These are phyloP conservation scores for Hofmannophila pseudospretella DNA, from an alignment of 2,888 invertebrate species.

Conservation along the genomic window DNA sequence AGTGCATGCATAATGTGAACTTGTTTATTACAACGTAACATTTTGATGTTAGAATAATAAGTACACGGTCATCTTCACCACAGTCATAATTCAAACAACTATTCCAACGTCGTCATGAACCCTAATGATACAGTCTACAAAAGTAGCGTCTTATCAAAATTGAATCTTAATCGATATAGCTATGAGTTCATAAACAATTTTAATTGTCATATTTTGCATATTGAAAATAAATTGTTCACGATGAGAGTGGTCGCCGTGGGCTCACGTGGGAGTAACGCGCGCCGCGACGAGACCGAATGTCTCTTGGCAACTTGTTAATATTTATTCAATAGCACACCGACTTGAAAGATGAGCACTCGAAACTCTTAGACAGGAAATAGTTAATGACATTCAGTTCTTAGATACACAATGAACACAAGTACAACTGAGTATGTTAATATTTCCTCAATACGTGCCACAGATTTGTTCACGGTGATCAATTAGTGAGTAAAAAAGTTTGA, in stretches of 20 bases:
- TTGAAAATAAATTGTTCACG: slow-evolving; percentile 60
- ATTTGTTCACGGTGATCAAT: slow-evolving; percentile 53
- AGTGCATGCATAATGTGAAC: too few species aligned
- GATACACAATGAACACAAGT: slow-evolving; percentile 42
- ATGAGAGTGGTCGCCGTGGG: slow-evolving; percentile 44
- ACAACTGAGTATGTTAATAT: slow-evolving; percentile 41
- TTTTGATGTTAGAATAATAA: slow-evolving; percentile 17
- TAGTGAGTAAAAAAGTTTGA: slow-evolving; percentile 62
- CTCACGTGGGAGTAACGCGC: slow-evolving; percentile 44
- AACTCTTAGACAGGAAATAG: slow-evolving; percentile 63
- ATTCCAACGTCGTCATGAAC: slow-evolving; percentile 34
- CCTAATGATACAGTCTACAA: slow-evolving; percentile 57
- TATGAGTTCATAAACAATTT: slow-evolving; percentile 66
- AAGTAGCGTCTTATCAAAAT: slow-evolving; percentile 61
- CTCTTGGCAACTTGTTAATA: slow-evolving; percentile 71
- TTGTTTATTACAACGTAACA: slow-evolving; percentile 7
- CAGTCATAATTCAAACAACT: slow-evolving; percentile 38
- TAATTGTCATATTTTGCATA: slow-evolving; percentile 70
- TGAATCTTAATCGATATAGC: slow-evolving; percentile 66
- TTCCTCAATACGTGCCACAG: slow-evolving; percentile 32
- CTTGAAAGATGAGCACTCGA: slow-evolving; percentile 63
- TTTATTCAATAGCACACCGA: slow-evolving; percentile 66
- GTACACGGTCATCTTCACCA: slow-evolving; percentile 20
- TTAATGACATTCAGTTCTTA: slow-evolving; percentile 70
- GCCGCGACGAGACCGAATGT: slow-evolving; percentile 56